phyloP scores from a whole-genome alignment of 1,140 invertebrate species.

The Coenobita brevimanus region DNA sequence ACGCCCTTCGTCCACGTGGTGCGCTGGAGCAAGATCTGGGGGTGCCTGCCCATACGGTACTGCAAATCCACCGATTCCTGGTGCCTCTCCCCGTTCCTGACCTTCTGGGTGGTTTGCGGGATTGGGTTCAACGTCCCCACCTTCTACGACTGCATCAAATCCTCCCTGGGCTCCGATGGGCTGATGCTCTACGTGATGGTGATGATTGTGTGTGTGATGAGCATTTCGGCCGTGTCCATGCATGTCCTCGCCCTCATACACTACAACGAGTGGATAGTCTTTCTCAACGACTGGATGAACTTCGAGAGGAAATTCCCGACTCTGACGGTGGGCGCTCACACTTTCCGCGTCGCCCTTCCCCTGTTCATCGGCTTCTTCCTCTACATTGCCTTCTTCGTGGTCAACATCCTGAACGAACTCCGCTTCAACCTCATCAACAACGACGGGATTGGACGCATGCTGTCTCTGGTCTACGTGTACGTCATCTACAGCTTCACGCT shows the following conservation, averaged over 20 bases:
- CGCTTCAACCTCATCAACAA: slow-evolving; percentile 68
- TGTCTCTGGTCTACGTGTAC: slow-evolving; percentile 68
- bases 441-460: slow-evolving; percentile 63
- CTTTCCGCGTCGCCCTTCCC: slow-evolving; percentile 38
- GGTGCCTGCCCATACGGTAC: slow-evolving; percentile 63
- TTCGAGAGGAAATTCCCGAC: slow-evolving; percentile 65
- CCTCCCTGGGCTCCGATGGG: slow-evolving; percentile 57
- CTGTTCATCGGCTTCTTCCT: slow-evolving; percentile 61
- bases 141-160: slow-evolving; percentile 67
- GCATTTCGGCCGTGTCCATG: slow-evolving; percentile 60
- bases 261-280: slow-evolving; percentile 58
- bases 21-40: slow-evolving; percentile 68
- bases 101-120: slow-evolving; percentile 59
- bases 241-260: slow-evolving; percentile 52
- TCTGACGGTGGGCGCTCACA: slow-evolving; percentile 57
- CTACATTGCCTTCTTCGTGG: slow-evolving; percentile 60
- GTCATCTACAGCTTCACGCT: slow-evolving; percentile 69
- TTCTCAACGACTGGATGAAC: slow-evolving; percentile 64
- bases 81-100: slow-evolving; percentile 55
- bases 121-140: slow-evolving; percentile 69
- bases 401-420: slow-evolving; percentile 69
- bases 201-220: slow-evolving; percentile 69
- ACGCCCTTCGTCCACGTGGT: slow-evolving; percentile 69
- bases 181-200: slow-evolving; percentile 69
- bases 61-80: slow-evolving; percentile 24